phyloP scores from a whole-genome alignment of 2,797 vertebrate species.

The Margarornis squamiger region DNA sequence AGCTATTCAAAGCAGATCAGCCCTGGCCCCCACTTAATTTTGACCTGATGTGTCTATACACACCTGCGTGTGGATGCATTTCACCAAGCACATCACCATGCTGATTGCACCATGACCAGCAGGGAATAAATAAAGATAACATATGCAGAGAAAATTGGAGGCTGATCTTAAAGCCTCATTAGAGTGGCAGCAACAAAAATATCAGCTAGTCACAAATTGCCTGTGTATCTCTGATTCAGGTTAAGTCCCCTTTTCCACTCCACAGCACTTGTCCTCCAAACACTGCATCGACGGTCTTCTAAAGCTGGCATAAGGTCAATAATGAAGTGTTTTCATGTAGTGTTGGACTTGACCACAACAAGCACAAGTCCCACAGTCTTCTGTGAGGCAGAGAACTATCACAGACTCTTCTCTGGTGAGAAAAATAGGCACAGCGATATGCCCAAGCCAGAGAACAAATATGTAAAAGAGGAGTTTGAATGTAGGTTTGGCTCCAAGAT shows the following conservation, averaged over 20 bases:
- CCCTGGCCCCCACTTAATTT: not conserved
- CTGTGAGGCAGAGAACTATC: not conserved
- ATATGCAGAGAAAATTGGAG: not conserved
- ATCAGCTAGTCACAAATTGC: not conserved
- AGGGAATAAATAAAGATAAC: not conserved
- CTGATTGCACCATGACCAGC: not conserved
- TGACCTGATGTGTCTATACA: not conserved
- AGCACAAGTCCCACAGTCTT: not conserved
- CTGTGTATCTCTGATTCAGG: not conserved
- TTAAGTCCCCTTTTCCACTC: not conserved
- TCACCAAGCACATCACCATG: not conserved
- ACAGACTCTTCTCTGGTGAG: not conserved
- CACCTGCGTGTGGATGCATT: not conserved
- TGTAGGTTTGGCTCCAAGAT: not conserved
- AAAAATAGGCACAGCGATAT: not conserved
- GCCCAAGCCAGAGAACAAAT: not conserved
- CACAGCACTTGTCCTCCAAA: not conserved
- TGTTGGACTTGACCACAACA: not conserved
- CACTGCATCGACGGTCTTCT: rapidly evolving
- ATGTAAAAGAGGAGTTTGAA: not conserved
- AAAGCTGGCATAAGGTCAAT: not conserved
- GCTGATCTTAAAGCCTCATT: not conserved
- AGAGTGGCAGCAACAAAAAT: not conserved
- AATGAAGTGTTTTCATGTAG: not conserved
- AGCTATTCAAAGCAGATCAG: constrained; percentile 21